phyloP scores from a whole-genome alignment of 2,797 vertebrate genomes.

The Rhabdomys pumilio region DNA sequence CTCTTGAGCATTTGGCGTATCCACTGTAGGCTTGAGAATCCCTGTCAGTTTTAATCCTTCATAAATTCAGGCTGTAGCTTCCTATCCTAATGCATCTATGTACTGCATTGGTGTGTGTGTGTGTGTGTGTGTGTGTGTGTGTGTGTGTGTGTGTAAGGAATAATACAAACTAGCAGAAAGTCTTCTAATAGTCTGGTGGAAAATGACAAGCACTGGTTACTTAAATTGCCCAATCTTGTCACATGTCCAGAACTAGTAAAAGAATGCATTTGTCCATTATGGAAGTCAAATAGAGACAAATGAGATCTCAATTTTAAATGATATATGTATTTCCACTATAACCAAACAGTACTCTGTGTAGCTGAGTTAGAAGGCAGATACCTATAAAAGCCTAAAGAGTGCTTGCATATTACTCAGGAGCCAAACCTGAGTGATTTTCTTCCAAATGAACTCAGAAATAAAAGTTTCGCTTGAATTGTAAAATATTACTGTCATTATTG shows the following conservation, averaged over 20 bases:
- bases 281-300: neutral
- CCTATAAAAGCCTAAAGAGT: neutral
- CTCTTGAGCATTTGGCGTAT: neutral
- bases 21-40: neutral
- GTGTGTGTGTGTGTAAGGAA: too few relatives aligned
- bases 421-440: neutral
- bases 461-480: neutral
- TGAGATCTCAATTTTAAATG: neutral
- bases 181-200: neutral
- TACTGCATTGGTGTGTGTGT: neutral
- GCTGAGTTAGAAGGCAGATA: neutral
- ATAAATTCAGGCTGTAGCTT: neutral
- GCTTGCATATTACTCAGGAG: too few relatives aligned
- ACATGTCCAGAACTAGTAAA: neutral
- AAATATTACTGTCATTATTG: slow-evolving; percentile 6
- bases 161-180: neutral
- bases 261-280: neutral
- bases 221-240: neutral
- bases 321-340: neutral
- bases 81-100: neutral
- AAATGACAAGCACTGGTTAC: neutral
- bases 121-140: neutral
- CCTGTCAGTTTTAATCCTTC: neutral
- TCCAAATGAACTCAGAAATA: slow-evolving; percentile 20
- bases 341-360: neutral